These are phyloP conservation scores for Ceratina japonica DNA, from an alignment of 1,140 invertebrate genomes.

Conservation along the genomic window DNA sequence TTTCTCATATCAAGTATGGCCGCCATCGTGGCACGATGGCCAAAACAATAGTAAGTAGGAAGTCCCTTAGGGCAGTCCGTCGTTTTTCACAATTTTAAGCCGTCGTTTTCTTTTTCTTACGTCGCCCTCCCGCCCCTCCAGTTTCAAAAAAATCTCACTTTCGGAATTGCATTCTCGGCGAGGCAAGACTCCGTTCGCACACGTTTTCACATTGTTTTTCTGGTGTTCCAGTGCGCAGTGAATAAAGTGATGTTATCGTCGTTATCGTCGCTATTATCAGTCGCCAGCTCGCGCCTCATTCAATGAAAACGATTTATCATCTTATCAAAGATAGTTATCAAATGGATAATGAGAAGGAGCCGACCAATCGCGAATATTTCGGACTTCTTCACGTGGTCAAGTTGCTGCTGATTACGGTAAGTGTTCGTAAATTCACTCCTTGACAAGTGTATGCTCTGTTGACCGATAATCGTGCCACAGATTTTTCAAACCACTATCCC, in stretches of 20 bases:
- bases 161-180: background rate
- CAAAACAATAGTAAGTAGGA: slow-evolving; percentile 79
- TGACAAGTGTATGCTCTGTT: background rate
- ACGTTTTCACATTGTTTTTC: slow-evolving; percentile 47
- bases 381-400: slow-evolving; percentile 29
- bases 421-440: slow-evolving; percentile 15
- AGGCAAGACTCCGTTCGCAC: background rate
- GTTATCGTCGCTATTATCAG: slow-evolving; percentile 53
- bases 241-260: slow-evolving; percentile 63
- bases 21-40: slow-evolving; percentile 79
- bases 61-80: slow-evolving; percentile 45
- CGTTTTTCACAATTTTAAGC: slow-evolving; percentile 25
- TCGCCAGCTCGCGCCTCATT: slow-evolving; percentile 40
- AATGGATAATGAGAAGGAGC: slow-evolving; percentile 55
- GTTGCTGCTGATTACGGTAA: slow-evolving; percentile 54
- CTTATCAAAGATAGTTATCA: slow-evolving; percentile 35
- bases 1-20: slow-evolving; percentile 81
- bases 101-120: slow-evolving; percentile 25
- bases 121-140: background rate
- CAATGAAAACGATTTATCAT: slow-evolving; percentile 32
- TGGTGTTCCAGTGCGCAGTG: slow-evolving; percentile 60
- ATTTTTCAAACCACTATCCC: background rate
- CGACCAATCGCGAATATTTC: slow-evolving; percentile 26
- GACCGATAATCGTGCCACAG: background rate
- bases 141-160: background rate